phyloP scores from a whole-genome alignment of 2,113 vertebrate genomes.

The Dolichotis patagonum region DNA sequence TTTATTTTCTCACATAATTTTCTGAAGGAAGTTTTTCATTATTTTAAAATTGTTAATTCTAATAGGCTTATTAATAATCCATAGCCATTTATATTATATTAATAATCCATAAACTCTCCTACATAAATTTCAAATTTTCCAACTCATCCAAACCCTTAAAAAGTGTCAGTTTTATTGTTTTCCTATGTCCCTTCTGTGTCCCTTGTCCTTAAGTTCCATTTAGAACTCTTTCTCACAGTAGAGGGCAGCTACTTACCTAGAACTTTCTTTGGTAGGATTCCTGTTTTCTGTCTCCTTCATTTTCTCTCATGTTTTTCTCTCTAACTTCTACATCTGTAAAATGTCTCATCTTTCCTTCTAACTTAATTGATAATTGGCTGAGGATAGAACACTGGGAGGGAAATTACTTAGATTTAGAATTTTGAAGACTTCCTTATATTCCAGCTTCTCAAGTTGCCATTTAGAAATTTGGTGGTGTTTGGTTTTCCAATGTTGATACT shows the following conservation, averaged over 20 bases:
- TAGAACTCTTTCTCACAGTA: not conserved
- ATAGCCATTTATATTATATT: too few relatives aligned
- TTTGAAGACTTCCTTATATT: not conserved
- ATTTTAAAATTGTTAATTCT: slow-evolving; percentile 11
- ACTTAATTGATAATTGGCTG: not conserved
- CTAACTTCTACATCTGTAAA: not conserved
- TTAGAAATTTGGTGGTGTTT: not conserved
- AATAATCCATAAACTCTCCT: not conserved
- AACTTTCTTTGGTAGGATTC: not conserved
- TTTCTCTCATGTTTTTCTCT: not conserved
- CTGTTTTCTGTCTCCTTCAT: not conserved
- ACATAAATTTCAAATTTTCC: not conserved
- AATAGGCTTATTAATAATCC: not conserved
- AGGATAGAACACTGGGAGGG: not conserved
- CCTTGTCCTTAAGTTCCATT: not conserved
- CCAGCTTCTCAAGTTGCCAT: not conserved
- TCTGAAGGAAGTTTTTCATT: not conserved
- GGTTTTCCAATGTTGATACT: not conserved
- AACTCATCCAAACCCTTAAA: not conserved
- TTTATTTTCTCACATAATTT: not conserved
- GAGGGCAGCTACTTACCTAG: not conserved
- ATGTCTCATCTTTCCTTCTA: not conserved
- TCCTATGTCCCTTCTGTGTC: not conserved
- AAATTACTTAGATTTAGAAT: not conserved
- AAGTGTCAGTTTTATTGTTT: not conserved